Percentiles rank a stretch among this genome's conserved stretches.
These are phyloP conservation scores for Typhlichthys subterraneus DNA, from an alignment of 2,797 vertebrate genomes.

Conservation along the genomic window DNA sequence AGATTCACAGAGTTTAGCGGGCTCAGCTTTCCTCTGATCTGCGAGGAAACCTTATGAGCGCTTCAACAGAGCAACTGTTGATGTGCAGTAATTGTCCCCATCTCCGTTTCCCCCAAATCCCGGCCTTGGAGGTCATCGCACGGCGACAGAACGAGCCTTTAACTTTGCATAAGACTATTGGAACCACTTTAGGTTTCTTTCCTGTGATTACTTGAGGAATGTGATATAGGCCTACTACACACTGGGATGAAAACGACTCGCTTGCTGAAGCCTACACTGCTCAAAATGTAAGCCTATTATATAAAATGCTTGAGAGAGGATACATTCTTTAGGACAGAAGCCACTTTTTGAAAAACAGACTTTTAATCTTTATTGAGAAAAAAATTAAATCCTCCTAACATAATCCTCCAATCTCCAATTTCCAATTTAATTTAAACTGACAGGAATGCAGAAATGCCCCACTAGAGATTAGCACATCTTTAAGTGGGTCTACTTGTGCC, in stretches of 20 bases:
- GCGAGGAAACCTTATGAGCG: constrained; percentile 23
- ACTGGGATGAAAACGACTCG: no score
- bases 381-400: constrained; percentile 1
- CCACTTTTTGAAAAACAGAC: constrained; percentile 21
- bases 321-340: constrained; percentile 26
- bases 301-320: constrained; percentile 38
- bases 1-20: constrained; percentile 15
- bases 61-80: constrained; percentile 25
- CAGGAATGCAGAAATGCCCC: constrained; percentile 5
- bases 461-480: constrained; percentile 21
- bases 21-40: constrained; percentile 24
- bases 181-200: constrained; percentile 1
- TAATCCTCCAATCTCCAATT: constrained; percentile 5
- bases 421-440: constrained; percentile 21
- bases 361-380: constrained; percentile 25
- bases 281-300: constrained; percentile 21
- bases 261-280: constrained; percentile 2
- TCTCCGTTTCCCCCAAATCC: constrained; percentile 18
- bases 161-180: constrained; percentile 11
- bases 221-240: no score
- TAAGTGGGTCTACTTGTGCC: neutral
- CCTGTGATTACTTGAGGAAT: constrained; percentile 3
- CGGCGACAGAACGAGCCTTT: constrained; percentile 29
- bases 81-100: constrained; percentile 24
- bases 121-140: constrained; percentile 20